A percentile compares a stretch with the other conserved stretches of the same genome.
These are phyloP conservation scores for Melanostoma mellinum DNA, from an alignment of 2,888 invertebrate genomes.

Conservation along the genomic window DNA sequence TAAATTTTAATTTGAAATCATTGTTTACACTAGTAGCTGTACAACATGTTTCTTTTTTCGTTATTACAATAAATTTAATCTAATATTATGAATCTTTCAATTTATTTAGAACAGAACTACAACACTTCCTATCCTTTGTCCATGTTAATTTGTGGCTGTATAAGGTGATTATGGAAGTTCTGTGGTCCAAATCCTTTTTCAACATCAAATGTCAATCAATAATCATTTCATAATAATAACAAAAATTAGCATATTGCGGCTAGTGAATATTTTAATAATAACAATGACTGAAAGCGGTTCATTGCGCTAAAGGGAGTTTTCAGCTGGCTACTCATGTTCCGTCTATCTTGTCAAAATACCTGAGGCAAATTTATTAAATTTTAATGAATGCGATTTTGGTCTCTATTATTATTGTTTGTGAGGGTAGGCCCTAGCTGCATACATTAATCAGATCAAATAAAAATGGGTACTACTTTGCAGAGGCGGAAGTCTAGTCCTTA, in stretches of 20 bases:
- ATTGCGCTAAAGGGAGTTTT: not conserved
- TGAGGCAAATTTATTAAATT: constrained; percentile 47
- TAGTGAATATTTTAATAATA: constrained; percentile 36
- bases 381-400: constrained; percentile 58
- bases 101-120: too few relatives aligned
- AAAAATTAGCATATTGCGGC: constrained; percentile 11
- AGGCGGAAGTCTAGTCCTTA: not conserved
- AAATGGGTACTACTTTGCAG: constrained; percentile 13
- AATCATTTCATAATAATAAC: constrained; percentile 21
- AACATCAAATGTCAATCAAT: constrained; percentile 30
- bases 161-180: constrained; percentile 11
- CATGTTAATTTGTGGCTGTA: not conserved
- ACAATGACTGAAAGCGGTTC: constrained; percentile 26
- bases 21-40: too few relatives aligned
- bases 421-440: not conserved
- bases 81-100: too few relatives aligned
- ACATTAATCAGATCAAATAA: constrained; percentile 56
- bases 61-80: too few relatives aligned
- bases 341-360: too few relatives aligned
- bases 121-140: too few relatives aligned
- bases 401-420: not conserved
- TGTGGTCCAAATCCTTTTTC: constrained; percentile 5
- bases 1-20: too few relatives aligned
- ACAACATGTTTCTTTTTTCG: too few relatives aligned
- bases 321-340: not conserved